Evolutionary conservation across 1,140 invertebrate genomes (phyloP).

Genomic region (Tribolium madens): DNA sequence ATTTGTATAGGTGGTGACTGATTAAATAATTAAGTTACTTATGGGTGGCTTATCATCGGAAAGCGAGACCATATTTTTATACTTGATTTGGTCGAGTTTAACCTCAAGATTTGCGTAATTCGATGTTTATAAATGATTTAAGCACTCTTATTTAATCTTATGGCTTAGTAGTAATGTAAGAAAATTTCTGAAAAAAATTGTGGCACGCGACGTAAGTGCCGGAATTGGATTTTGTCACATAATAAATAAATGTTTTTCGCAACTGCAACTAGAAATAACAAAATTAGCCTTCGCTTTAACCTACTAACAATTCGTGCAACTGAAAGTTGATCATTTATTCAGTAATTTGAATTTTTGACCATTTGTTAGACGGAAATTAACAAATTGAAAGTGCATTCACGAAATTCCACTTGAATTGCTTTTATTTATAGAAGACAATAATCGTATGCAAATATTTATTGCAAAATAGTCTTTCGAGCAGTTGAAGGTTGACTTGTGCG

Average conservation of each 20-base stretch:
- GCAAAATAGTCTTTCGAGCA: constrained; percentile 10
- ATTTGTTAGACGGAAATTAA: not conserved
- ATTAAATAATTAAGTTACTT: constrained; percentile 8
- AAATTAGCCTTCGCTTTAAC: not conserved
- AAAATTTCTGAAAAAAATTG: not conserved
- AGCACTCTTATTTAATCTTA: not conserved
- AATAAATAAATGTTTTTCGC: not conserved
- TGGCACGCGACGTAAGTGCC: constrained; percentile 18
- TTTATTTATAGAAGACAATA: constrained; percentile 32
- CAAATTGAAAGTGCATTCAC: not conserved
- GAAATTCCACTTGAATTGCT: not conserved
- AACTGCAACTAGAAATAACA: not conserved
- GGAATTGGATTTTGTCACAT: not conserved
- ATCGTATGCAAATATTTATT: constrained; percentile 25
- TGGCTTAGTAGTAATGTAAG: not conserved
- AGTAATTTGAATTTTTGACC: not conserved
- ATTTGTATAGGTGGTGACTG: not conserved
- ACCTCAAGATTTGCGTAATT: not conserved
- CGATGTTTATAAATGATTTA: not conserved
- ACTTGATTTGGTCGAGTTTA: not conserved
- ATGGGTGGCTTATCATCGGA: constrained; percentile 2
- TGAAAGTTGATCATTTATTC: constrained; percentile 17
- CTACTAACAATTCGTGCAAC: not conserved
- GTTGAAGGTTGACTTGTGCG: constrained; percentile 46
- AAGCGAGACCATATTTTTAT: not conserved